Conservation (phyloP, 2,797 vertebrate genomes). For the Carapus acus region DNA sequence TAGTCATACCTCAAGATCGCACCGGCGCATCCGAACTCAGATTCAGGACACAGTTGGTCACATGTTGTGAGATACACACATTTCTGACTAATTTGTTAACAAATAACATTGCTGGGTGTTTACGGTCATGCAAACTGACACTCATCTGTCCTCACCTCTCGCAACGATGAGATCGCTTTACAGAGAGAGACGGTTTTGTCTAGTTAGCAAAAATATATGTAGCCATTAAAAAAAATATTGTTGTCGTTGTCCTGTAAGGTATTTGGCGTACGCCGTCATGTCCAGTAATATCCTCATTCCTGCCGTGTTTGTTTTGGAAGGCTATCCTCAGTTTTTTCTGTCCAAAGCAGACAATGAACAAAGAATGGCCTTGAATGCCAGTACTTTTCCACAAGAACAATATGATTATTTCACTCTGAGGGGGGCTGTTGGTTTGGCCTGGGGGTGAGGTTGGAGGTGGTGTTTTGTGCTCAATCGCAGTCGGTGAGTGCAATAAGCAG, state of each 20-base stretch:
- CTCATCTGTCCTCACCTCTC: too few relatives aligned
- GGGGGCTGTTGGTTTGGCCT: too few relatives aligned
- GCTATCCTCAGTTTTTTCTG: slow-evolving; percentile 43
- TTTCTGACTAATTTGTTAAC: too few relatives aligned
- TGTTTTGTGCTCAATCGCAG: slow-evolving; percentile 5
- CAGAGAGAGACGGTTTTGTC: too few relatives aligned
- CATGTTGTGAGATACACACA: too few relatives aligned
- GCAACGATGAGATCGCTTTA: background rate
- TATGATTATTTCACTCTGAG: slow-evolving; percentile 59
- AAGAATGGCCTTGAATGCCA: slow-evolving; percentile 65
- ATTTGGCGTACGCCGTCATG: slow-evolving; percentile 1
- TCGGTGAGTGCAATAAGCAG: slow-evolving; percentile 17
- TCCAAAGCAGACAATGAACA: slow-evolving; percentile 71
- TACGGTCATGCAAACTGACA: too few relatives aligned
- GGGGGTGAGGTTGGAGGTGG: slow-evolving; percentile 22
- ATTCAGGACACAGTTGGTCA: too few relatives aligned
- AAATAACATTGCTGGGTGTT: too few relatives aligned
- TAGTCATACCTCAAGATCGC: too few relatives aligned
- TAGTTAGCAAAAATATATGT: too few relatives aligned
- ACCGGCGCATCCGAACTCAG: too few relatives aligned
- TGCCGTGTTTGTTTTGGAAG: slow-evolving; percentile 40
- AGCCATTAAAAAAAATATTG: background rate
- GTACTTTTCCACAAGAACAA: slow-evolving; percentile 76
- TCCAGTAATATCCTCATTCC: slow-evolving; percentile 30
- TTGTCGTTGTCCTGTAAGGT: background rate